phyloP scores from a whole-genome alignment of 1,140 invertebrate genomes.

The Brachionus angularis region DNA sequence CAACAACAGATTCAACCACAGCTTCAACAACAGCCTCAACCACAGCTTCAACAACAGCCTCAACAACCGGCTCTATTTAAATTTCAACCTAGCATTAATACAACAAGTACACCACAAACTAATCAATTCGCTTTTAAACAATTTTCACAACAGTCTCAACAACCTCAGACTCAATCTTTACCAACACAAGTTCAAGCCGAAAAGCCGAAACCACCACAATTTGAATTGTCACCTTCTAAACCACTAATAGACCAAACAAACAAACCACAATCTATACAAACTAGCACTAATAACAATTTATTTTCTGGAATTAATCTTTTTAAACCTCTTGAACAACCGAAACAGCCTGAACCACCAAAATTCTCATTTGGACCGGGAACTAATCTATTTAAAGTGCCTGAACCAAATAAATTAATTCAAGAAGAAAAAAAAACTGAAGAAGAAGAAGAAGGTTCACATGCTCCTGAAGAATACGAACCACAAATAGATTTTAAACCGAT shows the following conservation, averaged over 20 bases:
- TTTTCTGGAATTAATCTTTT: no score
- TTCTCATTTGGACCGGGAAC: not conserved
- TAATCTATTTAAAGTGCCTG: not conserved
- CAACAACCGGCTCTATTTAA: not conserved
- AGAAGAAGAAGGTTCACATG: not conserved
- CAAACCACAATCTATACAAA: no score
- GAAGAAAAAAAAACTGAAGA: not conserved
- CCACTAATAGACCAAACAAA: not conserved
- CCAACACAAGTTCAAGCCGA: not conserved
- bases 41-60: not conserved
- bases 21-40: not conserved
- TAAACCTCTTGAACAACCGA: no score
- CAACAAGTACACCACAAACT: constrained; percentile 8
- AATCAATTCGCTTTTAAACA: constrained; percentile 12
- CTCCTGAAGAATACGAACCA: constrained; percentile 39
- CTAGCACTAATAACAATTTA: no score
- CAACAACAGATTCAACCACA: not conserved
- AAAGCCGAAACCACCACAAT: constrained; percentile 9
- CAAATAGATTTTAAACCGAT: constrained; percentile 37
- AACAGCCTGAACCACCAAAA: not conserved
- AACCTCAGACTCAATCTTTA: no score
- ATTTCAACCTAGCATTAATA: not conserved
- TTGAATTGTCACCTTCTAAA: constrained; percentile 34
- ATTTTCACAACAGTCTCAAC: not conserved
- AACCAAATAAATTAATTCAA: not conserved